Percentiles rank a stretch among this genome's conserved stretches.
phyloP scores from a whole-genome alignment of 2,113 vertebrate species.

The Bombycilla garrulus region DNA sequence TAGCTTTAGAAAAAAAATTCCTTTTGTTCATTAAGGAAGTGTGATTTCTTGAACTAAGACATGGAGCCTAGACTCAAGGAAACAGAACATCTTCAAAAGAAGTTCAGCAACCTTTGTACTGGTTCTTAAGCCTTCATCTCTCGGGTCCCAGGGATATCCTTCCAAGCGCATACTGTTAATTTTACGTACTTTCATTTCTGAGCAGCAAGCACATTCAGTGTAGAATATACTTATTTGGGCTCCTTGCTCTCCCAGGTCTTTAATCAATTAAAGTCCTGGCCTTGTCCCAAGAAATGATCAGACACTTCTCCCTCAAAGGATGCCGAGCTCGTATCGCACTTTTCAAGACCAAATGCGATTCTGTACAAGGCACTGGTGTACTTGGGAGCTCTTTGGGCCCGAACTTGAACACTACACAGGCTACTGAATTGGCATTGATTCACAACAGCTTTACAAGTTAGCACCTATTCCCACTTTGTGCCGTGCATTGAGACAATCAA shows the following conservation, averaged over 20 bases:
- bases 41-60: not conserved
- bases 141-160: not conserved
- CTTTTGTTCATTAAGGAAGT: not conserved
- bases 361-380: not conserved
- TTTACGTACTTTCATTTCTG: not conserved
- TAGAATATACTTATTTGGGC: accelerated
- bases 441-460: not conserved
- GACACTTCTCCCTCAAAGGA: not conserved
- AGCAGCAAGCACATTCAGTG: not conserved
- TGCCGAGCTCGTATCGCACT: accelerated
- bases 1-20: not conserved
- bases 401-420: not conserved
- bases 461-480: not conserved
- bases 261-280: not conserved
- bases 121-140: not conserved
- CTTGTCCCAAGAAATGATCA: not conserved
- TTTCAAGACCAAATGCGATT: not conserved
- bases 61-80: not conserved
- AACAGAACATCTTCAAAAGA: not conserved
- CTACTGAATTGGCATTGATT: not conserved
- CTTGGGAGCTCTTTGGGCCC: not conserved
- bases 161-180: not conserved
- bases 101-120: not conserved
- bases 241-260: not conserved
- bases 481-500: not conserved